These are phyloP conservation scores for Cephus sareptanus DNA, from an alignment of 2,888 invertebrate species.

Conservation along the genomic window DNA sequence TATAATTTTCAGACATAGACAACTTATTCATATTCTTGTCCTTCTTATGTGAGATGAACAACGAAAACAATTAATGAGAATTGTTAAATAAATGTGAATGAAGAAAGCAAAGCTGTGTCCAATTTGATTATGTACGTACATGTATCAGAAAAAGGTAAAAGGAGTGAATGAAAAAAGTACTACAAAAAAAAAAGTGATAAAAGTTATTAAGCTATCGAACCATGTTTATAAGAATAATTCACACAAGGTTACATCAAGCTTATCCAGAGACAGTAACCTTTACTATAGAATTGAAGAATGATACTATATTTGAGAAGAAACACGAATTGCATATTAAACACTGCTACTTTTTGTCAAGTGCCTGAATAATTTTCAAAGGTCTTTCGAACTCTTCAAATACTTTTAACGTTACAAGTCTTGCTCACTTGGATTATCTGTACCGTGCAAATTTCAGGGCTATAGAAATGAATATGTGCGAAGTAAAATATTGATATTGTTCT, in stretches of 20 bases:
- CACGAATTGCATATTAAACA: conserved; percentile 46
- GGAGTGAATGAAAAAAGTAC: not conserved
- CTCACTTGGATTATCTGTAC: not conserved
- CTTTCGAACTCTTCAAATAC: not conserved
- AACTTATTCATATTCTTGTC: not conserved
- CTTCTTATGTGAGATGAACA: not conserved
- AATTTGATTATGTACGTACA: not conserved
- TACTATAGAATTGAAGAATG: conserved; percentile 10
- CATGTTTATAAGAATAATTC: not conserved
- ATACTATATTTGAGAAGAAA: conserved; percentile 9
- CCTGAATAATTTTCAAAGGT: not conserved
- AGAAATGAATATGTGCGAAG: not conserved
- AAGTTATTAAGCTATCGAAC: not conserved
- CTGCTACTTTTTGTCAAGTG: conserved; percentile 35
- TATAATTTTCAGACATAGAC: not conserved
- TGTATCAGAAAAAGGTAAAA: not conserved
- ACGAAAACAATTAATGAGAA: not conserved
- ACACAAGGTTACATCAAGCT: conserved; percentile 10
- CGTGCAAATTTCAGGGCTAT: not conserved
- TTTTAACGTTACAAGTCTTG: not conserved
- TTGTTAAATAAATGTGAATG: not conserved
- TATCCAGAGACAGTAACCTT: not conserved
- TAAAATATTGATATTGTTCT: not conserved
- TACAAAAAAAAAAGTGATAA: not conserved
- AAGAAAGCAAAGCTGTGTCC: not conserved